A percentile compares a stretch with the other conserved stretches of the same genome.
Evolutionary conservation across 2,113 vertebrate species (phyloP).

Genomic region (Oryzias javanicus): DNA sequence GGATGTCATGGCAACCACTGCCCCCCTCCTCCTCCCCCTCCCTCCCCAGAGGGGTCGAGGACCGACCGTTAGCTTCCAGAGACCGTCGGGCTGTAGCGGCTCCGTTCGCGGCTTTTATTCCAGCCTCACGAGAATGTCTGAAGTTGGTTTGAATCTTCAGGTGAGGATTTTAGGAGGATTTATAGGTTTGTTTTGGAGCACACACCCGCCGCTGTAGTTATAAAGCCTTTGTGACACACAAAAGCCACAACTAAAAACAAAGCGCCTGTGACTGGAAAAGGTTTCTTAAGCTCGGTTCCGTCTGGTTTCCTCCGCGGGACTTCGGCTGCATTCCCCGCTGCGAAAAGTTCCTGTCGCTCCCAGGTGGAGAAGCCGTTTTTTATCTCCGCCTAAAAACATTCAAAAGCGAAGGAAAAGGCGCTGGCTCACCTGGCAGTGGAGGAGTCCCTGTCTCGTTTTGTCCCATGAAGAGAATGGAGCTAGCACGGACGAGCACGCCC

Average conservation of each 20-base stretch:
- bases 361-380: not conserved
- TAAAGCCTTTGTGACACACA: constrained; percentile 1
- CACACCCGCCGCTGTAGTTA: constrained; percentile 20
- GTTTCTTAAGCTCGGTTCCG: not conserved
- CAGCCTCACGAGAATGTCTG: not conserved
- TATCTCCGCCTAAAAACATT: not conserved
- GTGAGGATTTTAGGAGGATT: not conserved
- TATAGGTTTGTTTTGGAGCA: not conserved
- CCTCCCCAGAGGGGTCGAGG: not conserved
- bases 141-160: not conserved
- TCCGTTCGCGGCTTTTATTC: constrained; percentile 1
- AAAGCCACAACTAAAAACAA: not conserved
- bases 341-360: constrained; percentile 24
- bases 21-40: not conserved
- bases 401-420: not conserved
- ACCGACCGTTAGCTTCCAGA: constrained; percentile 9
- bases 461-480: constrained; percentile 12
- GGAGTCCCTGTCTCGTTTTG: constrained; percentile 3
- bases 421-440: constrained; percentile 36
- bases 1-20: constrained; percentile 22
- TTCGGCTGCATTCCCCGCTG: not conserved
- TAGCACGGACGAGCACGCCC: constrained; percentile 2
- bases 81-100: constrained; percentile 14
- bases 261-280: not conserved
- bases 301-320: not conserved